A percentile compares a stretch with the other conserved stretches of the same genome.
These are phyloP conservation scores for Cricetomys ansorgei DNA, from an alignment of 2,113 vertebrate species.

Conservation along the genomic window DNA sequence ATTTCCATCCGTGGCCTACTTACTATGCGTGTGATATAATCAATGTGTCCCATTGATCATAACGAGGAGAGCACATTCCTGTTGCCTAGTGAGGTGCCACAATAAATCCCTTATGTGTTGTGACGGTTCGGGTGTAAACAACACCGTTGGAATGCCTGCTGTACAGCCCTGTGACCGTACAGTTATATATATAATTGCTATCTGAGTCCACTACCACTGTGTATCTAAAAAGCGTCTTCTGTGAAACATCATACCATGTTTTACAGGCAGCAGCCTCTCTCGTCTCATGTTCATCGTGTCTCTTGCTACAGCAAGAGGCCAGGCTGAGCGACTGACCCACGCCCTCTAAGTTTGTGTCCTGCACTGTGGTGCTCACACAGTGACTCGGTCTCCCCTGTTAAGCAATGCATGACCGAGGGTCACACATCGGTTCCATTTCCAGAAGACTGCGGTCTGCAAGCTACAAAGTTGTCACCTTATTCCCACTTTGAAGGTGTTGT, in stretches of 20 bases:
- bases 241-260: neutral
- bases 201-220: too few species aligned
- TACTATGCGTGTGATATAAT: neutral
- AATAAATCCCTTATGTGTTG: neutral
- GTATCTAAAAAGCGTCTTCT: neutral
- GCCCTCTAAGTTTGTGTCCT: neutral
- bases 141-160: neutral
- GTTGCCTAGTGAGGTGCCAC: neutral
- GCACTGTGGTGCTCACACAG: neutral
- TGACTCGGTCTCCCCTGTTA: neutral
- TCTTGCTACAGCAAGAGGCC: neutral
- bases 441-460: neutral
- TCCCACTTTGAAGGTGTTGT: neutral
- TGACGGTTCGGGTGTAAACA: neutral
- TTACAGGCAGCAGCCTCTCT: neutral
- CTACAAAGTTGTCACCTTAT: neutral
- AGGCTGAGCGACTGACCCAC: neutral
- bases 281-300: neutral
- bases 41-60: too few species aligned
- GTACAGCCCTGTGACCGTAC: neutral
- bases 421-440: slow-evolving; percentile 12
- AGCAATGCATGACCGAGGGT: neutral
- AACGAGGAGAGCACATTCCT: neutral
- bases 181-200: neutral
- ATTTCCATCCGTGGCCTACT: neutral